Evolutionary conservation across 2,888 invertebrate genomes (phyloP).

Genomic region (Euclidia mi): DNA sequence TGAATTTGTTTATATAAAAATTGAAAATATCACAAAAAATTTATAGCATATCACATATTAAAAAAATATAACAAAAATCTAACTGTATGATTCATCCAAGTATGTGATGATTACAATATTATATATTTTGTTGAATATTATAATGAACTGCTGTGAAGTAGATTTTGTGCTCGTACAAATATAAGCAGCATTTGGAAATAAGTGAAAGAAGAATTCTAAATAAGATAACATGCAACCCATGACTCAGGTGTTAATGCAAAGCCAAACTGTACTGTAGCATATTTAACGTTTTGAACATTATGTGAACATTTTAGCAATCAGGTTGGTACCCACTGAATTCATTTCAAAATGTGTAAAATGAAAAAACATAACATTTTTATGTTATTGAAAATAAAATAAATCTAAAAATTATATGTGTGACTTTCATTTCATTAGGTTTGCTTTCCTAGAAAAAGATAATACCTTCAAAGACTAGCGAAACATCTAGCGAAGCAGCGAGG

Average conservation of each 20-base stretch:
- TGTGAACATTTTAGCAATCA: conserved; percentile 84
- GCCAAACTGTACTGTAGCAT: conserved; percentile 86
- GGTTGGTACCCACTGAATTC: conserved; percentile 85
- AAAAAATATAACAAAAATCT: conserved; percentile 74
- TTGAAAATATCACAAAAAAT: conserved; percentile 84
- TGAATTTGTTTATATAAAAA: conserved; percentile 81
- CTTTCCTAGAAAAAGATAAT: too few relatives aligned
- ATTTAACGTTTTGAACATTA: conserved; percentile 78
- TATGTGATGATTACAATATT: conserved; percentile 80
- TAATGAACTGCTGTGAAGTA: conserved; percentile 83
- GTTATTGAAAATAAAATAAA: conserved; percentile 91
- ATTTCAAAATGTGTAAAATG: conserved; percentile 88
- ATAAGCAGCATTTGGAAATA: conserved; percentile 88
- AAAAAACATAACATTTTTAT: conserved; percentile 90
- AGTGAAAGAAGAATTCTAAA: conserved; percentile 85
- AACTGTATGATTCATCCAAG: conserved; percentile 78
- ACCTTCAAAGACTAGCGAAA: too few relatives aligned
- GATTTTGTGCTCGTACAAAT: conserved; percentile 84
- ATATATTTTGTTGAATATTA: conserved; percentile 87
- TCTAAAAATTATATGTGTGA: conserved; percentile 83
- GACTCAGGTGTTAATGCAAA: conserved; percentile 76
- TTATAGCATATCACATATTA: conserved; percentile 85
- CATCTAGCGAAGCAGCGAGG: too few relatives aligned
- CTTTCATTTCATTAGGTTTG: conserved; percentile 66
- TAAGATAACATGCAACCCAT: conserved; percentile 75